phyloP scores from a whole-genome alignment of 2,113 vertebrate genomes.

The Hyperopisus bebe region DNA sequence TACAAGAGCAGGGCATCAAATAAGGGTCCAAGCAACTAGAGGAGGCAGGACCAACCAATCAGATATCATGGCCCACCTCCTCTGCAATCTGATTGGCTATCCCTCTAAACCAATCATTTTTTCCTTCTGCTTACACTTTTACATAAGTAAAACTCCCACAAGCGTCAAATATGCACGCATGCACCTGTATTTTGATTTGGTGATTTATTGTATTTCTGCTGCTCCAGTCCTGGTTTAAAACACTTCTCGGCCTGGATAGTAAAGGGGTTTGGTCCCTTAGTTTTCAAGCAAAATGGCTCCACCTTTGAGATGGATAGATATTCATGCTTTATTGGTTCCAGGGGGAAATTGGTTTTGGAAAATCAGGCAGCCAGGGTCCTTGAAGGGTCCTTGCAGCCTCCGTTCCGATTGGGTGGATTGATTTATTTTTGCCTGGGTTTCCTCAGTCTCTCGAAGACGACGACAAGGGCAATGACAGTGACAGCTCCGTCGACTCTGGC shows the following conservation, averaged over 20 bases:
- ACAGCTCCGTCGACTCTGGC: constrained; percentile 77
- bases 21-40: background rate
- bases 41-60: too few relatives aligned
- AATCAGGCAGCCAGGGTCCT: background rate
- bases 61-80: too few relatives aligned
- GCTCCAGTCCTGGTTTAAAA: background rate
- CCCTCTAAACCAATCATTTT: too few relatives aligned
- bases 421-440: background rate
- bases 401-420: background rate
- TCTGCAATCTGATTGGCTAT: too few relatives aligned
- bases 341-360: background rate
- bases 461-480: constrained; percentile 72
- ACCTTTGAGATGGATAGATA: background rate
- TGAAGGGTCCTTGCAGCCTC: background rate
- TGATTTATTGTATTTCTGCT: background rate
- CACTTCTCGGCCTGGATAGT: background rate
- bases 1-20: background rate
- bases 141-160: background rate
- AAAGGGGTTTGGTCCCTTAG: background rate
- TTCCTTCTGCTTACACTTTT: background rate
- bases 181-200: background rate
- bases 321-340: background rate
- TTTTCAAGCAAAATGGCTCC: background rate
- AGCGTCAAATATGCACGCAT: too few relatives aligned
- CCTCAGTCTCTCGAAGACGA: constrained; percentile 80